A percentile compares a stretch with the other conserved stretches of the same genome.
phyloP scores from a whole-genome alignment of 2,113 vertebrate genomes.

The Steatornis caripensis region DNA sequence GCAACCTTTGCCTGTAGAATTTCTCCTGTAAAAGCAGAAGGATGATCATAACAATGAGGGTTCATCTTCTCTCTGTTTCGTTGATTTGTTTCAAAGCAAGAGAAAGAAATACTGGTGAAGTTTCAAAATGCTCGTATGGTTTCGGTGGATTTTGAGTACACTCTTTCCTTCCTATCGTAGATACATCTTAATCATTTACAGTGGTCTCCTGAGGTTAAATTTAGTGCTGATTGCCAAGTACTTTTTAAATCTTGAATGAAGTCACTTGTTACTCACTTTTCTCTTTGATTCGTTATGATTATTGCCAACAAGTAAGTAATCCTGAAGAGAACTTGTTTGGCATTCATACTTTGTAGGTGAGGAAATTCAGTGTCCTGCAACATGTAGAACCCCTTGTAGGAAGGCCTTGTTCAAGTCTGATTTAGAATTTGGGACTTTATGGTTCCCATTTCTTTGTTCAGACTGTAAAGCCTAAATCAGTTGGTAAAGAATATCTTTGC shows the following conservation, averaged over 20 bases:
- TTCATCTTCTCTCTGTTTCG: neutral
- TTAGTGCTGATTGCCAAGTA: slow-evolving; percentile 9
- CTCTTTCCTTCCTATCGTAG: neutral
- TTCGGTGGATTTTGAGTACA: neutral
- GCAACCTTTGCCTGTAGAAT: neutral
- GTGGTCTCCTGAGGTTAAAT: neutral
- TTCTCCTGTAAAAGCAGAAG: neutral
- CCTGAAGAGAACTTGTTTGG: neutral
- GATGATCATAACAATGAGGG: neutral
- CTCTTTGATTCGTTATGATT: neutral
- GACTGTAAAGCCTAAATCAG: neutral
- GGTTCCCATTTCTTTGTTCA: neutral
- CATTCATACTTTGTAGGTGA: neutral
- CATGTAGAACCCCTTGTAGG: neutral
- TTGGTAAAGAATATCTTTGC: neutral
- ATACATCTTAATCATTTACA: neutral
- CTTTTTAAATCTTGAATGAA: neutral
- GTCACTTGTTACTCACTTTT: neutral
- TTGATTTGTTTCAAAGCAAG: neutral
- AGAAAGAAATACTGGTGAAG: neutral
- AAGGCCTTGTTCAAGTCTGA: neutral
- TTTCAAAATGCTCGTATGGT: neutral
- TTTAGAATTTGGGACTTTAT: neutral
- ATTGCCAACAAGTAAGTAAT: neutral
- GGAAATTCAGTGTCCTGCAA: neutral